A percentile compares a stretch with the other conserved stretches of the same genome.
phyloP scores from a whole-genome alignment of 1,140 invertebrate genomes.

The Eupristina koningsbergeri region DNA sequence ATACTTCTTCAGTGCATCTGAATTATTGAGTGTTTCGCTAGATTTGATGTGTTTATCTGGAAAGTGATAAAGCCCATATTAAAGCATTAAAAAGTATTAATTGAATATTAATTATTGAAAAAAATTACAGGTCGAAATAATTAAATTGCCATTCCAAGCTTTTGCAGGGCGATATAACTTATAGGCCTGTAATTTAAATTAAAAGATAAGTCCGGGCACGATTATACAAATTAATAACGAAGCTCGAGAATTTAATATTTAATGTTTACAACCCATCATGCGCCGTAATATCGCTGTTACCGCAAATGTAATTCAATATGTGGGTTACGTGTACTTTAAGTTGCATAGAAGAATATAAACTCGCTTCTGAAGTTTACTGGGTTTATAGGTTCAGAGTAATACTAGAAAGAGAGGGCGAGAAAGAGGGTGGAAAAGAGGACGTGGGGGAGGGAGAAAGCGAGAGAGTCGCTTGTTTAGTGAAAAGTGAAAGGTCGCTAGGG shows the following conservation, averaged over 20 bases:
- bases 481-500: slow-evolving; percentile 44
- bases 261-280: background rate
- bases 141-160: too few species aligned
- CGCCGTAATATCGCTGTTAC: background rate
- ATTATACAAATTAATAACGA: background rate
- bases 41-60: too few species aligned
- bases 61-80: too few species aligned
- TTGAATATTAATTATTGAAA: too few species aligned
- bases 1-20: too few species aligned
- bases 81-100: too few species aligned
- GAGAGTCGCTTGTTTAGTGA: slow-evolving; percentile 30
- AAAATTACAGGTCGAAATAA: too few species aligned
- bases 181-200: too few species aligned
- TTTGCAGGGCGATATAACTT: too few species aligned
- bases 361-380: slow-evolving; percentile 41
- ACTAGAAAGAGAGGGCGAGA: slow-evolving; percentile 30
- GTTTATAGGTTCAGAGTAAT: slow-evolving; percentile 43
- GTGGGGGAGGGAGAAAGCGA: background rate
- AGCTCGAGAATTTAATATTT: background rate
- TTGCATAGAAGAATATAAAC: slow-evolving; percentile 26
- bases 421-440: slow-evolving; percentile 15
- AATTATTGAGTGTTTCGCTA: too few species aligned
- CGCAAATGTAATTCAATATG: background rate
- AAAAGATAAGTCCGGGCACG: too few species aligned
- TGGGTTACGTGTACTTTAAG: slow-evolving; percentile 4